Evolutionary conservation across 2,113 vertebrate genomes (phyloP), one percentile per base, ranked within the genome.

Genomic region (Oryzias woworae): DNA sequence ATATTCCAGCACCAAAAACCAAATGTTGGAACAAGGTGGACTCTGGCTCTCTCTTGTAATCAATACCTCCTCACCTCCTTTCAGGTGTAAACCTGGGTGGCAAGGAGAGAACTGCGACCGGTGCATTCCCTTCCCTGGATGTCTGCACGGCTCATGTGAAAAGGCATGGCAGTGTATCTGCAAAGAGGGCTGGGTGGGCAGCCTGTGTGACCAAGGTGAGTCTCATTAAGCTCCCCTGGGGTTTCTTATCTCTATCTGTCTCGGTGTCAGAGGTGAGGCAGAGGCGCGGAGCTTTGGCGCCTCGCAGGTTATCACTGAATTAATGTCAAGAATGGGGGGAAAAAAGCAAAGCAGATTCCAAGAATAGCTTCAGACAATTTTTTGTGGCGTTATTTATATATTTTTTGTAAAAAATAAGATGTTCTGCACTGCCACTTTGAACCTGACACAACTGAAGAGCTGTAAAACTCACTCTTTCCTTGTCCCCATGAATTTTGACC

Each of bases 151-250:
- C 67, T 73, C 82, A 55, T 99, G 97, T 69, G 76, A 89, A 65
- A 93, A 92, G 50, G 93, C 96, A n/a, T 95, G 96, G 94, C 94
- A 98, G 80, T 99, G 97, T 69, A 1, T 93, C 54, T 99, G 97
- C 23, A 78, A 94, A 18, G 92, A 94, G 0, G 96, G 96, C 54
- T 99, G 97, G 97, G 86, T 93, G 8, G 96, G 96, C 53, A 92
- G 91, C 68, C 92, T 93, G 68, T 99, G 97, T 69, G 92, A 97
- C 77, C 93, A 87, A 93, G 95, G 97, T 98, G 75, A 89, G 93
- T 56, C 50, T 77, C 54, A 69, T 80, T 69, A 67, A 54, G 23
- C 48, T 63, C 36, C 46, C 23, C 53, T 36, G 36, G 67, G 47
- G 55, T 7, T 49, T 31, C 50, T 7, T 17, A 28, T 75, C 47